Evolutionary conservation across 2,888 invertebrate species (phyloP), one percentile per base, ranked within the genome.

Genomic region (Laothoe populi): DNA sequence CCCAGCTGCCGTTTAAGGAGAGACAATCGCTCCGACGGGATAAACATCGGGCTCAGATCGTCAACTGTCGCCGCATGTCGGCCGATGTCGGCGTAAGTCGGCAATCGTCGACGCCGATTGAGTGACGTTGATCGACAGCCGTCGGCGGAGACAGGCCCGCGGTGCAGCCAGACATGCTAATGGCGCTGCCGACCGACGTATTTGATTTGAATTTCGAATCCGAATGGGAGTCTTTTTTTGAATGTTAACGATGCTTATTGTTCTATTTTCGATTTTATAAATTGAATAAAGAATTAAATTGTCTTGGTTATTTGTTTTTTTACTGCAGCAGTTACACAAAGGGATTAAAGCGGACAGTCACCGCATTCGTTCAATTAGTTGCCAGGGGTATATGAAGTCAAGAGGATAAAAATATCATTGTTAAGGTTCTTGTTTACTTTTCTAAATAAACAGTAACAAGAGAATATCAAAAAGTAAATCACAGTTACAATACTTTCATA

Each of bases 121-220:
- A 82, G 74, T 83, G 92, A 91, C 92, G 78, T 84, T 92, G 92
- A 92, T 85, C 79, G 90, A 91, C 91, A 86, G 77, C 79, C 83
- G 81, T 79, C 81, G 73, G 68, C 66, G 70, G 63, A 69, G 79
- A 78, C 81, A 77, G 77, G 72, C 71, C 64, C 65, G 80, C 77
- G 79, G 79, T 77, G 80, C 77, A 78, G 75, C 78, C 73, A 82
- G 88, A 90, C 88, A 92, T 91, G 90, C 86, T 90, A 91, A 91
- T 89, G 85, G 79, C 78, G 74, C 87, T 86, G 86, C 82, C 91
- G 91, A 87, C 86, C 91, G 73, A 70, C 69, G 67, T 65, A 61
- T 75, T 79, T 77, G 77, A 82, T 79, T 85, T 82, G 70, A 76
- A 79, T 77, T 79, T 77, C 73, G 68, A 71, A 71, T 75, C 70